A percentile compares a stretch with the other conserved stretches of the same genome.
Evolutionary conservation across 2,797 vertebrate genomes (phyloP).

Genomic region (Aeoliscus strigatus): DNA sequence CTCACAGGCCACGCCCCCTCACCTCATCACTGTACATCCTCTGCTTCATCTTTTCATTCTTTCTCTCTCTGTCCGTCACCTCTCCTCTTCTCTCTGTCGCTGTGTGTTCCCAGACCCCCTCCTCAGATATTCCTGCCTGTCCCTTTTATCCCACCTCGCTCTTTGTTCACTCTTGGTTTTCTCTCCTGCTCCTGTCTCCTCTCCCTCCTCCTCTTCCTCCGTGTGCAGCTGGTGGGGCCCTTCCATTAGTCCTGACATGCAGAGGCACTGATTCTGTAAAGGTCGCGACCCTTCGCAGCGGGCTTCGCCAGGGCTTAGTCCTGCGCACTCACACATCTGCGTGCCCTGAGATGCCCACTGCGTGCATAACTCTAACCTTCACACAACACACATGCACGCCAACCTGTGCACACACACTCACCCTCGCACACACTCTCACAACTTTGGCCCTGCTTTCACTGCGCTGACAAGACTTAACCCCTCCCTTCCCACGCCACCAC

Average conservation of each 20-base stretch:
- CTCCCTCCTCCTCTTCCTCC: conserved; percentile 13
- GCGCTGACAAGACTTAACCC: conserved; percentile 42
- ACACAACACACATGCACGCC: conserved; percentile 29
- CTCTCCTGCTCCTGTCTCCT: conserved; percentile 1
- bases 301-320: conserved; percentile 67
- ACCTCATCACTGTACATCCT: no score
- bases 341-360: conserved; percentile 48
- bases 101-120: conserved; percentile 4
- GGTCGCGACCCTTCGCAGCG: conserved; percentile 77
- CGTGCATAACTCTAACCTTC: conserved; percentile 32
- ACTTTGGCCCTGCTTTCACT: conserved; percentile 42
- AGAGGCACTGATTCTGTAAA: conserved; percentile 89
- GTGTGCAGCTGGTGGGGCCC: conserved; percentile 66
- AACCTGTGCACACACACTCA: conserved; percentile 5
- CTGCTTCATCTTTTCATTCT: conserved; percentile 4
- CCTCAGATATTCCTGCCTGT: conserved; percentile 21
- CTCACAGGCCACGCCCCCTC: no score
- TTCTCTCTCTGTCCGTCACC: conserved; percentile 8
- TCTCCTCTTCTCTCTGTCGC: conserved; percentile 3
- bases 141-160: conserved; percentile 8
- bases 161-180: conserved; percentile 17
- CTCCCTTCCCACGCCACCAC: conserved; percentile 38
- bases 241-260: conserved; percentile 85
- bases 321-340: conserved; percentile 77
- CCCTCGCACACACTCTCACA: no score